A percentile compares a stretch with the other conserved stretches of the same genome.
Evolutionary conservation across 2,797 vertebrate genomes (phyloP).

Genomic region (Denticeps clupeoides): DNA sequence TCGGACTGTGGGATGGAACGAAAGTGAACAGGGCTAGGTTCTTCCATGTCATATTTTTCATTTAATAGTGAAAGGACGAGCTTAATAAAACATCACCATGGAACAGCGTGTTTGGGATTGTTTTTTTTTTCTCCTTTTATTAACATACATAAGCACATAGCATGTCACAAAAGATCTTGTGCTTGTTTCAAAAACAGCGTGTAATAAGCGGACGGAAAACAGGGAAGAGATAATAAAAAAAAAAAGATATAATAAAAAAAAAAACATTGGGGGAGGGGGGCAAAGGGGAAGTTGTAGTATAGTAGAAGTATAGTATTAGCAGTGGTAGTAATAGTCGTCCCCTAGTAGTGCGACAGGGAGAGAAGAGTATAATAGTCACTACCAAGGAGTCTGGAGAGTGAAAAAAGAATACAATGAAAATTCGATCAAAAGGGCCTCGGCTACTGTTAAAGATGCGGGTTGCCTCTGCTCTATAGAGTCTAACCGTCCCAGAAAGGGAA

Average conservation of each 20-base stretch:
- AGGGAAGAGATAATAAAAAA: conserved; percentile 26
- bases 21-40: no score
- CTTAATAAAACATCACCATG: no score
- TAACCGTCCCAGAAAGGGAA: background rate
- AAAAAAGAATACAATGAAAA: conserved; percentile 28
- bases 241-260: conserved; percentile 14
- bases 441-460: conserved; percentile 45
- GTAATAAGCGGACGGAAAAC: conserved; percentile 40
- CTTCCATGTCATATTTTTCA: no score
- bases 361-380: conserved; percentile 32
- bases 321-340: conserved; percentile 19
- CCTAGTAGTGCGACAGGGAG: conserved; percentile 27
- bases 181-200: conserved; percentile 71
- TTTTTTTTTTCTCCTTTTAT: conserved; percentile 76
- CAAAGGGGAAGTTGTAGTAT: conserved; percentile 23
- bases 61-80: no score
- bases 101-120: no score
- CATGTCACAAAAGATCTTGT: conserved; percentile 79
- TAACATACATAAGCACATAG: conserved; percentile 79
- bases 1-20: no score
- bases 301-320: conserved; percentile 24
- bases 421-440: conserved; percentile 31
- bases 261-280: conserved; percentile 26
- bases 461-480: conserved; percentile 14
- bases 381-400: conserved; percentile 29